Evolutionary conservation across 1,140 invertebrate genomes (phyloP), one percentile per base, ranked within the genome.

Genomic region (Dreissena polymorpha): DNA sequence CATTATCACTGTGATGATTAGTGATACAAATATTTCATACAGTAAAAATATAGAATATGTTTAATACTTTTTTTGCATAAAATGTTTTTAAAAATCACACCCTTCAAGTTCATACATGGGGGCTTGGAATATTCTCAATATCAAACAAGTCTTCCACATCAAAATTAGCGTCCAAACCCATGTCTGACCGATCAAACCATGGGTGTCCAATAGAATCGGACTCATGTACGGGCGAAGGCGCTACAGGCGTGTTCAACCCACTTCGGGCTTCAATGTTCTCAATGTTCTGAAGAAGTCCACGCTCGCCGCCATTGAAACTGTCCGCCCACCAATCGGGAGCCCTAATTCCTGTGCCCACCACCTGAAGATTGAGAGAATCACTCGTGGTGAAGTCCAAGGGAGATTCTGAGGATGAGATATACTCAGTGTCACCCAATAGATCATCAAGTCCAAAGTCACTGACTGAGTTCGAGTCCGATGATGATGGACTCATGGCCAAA

Each of bases 291-390:
- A 75, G 64, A 57, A 69, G 18, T 25, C 67, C 80, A 7, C 78
- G 51, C 49, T 85, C 86, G 51, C 68, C 73, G 53, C 74, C 50
- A 73, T 86, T 89, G 12, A 87, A 83, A 77, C 85, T 86, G 16
- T 92, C 91, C 12, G 65, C 79, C 93, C 93, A 92, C 92, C 93
- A 92, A 27, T 91, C 87, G 6, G 92, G 90, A n/a, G 91, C 87
- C 70, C 89, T 80, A 55, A 93, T 90, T 16, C 87, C 85, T 12
- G 86, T 87, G 21, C 92, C 92, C 21, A 90, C 89, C 14, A 93
- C 89, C 25, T 91, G 89, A 39, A 93, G 83, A 84, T 91, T 91
- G 51, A 92, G 77, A 27, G 90, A 90, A 78, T 89, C 83, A 67
- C 86, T 88, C 67, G 84, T 91, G 23, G 87, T 87, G 64, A 88